Base-by-base conservation (phyloP, 2,888 invertebrate genomes). In the Yponomeuta cagnagella region DNA sequence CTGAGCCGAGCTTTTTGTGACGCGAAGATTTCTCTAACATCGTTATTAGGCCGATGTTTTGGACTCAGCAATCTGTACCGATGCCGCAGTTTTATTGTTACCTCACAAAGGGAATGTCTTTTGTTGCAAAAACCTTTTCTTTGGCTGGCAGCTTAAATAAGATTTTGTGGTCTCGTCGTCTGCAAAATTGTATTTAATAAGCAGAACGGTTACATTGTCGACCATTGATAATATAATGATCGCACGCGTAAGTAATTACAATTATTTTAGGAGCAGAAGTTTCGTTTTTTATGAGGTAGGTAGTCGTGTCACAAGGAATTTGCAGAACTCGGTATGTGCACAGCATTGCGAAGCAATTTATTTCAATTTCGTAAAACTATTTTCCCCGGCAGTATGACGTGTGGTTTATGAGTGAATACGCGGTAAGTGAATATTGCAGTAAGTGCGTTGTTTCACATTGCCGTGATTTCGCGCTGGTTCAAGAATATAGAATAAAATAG, bases 371-470 rank as follows among this genome's bases (percentile, higher is more conserved):
- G 15, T n/a, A 48, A 23, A 15, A 65, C n/a, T 43, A 48, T 15
- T 43, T 43, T 68, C 43, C 48, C 15, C 23, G 23, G 15, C 23
- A 15, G n/a, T 75, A 71, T 69, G 73, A 74, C 70, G 58, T 73
- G 72, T 48, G 71, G 67, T 72, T 70, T 77, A 79, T 31, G 31
- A 4, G 79, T 80, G 79, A 79, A 75, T 70, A 73, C 72, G 74
- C 71, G 74, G 71, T 23, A 23, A 23, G 23, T 23, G 23, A 23
- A 23, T 79, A 77, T 77, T 74, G 74, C 76, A 76, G 78, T 81
- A 80, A 81, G 80, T 79, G 81, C 82, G 83, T 83, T 83, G 83
- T 83, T 77, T 77, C 74, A 71, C 73, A 75, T 75, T 74, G 77
- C 77, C 77, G 80, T 78, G 79, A 78, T 75, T 71, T 74, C 73